Evolutionary conservation across 2,888 invertebrate genomes (phyloP), one percentile per base, ranked within the genome.

Genomic region (Nasonia oneida): DNA sequence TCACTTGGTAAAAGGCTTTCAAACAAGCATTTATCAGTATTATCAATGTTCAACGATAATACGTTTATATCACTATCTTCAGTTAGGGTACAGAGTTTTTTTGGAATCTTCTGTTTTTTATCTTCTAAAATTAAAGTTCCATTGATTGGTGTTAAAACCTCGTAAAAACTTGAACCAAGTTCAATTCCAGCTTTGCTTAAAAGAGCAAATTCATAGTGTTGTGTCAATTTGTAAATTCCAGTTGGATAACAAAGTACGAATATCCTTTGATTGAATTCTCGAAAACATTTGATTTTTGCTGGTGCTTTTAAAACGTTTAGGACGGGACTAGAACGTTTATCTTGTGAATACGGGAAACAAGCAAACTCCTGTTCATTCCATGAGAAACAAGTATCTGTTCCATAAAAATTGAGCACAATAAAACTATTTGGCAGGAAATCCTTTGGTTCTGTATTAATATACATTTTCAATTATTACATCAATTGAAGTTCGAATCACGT

Each of bases 161-260:
- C 88, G 64, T 88, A 90, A 85, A 89, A 92, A 2, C 88, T 80
- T 0, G 89, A 86, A 2, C 91, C 91, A 33, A 92, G 86, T 33
- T 89, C 91, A 39, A 93, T 88, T 0, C 90, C 93, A 6, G 84
- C 86, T 33, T 87, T 88, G 57, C 92, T 93, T 12, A 93, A 64
- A 0, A 85, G n/a, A 0, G 85, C 89, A 75, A 92, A 91, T 15
- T 89, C 86, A 57, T 84, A 73, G 6, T 89, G 87, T 10, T 88
- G 87, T 4, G 89, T 89, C 3, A 93, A 61, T 87, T 93, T 92
- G 53, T 91, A 92, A 73, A 90, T 84, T 15, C 93, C 93, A 23
- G 75, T 70, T 0, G 93, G 92, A 10, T 70, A 67, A 81, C 92
- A 92, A 15, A 91, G 82, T 6, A 92, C 50, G 78, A 91, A 93